phyloP scores from a whole-genome alignment of 1,140 invertebrate species.

The Drosophila simulans region DNA sequence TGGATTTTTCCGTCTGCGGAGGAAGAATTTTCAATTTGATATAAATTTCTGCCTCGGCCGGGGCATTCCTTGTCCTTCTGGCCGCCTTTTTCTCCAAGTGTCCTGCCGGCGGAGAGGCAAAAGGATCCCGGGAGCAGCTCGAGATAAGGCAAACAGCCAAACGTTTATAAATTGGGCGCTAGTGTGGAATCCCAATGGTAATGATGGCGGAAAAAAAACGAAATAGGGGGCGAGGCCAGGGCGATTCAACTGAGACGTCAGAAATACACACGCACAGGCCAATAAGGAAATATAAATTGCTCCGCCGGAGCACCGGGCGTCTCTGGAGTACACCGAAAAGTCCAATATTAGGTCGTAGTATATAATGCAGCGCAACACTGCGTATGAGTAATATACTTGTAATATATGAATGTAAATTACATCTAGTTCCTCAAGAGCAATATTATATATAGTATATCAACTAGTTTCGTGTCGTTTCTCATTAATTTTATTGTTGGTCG shows the following conservation, averaged over 20 bases:
- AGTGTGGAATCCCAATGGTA: conserved; percentile 70
- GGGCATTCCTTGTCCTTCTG: conserved; percentile 17
- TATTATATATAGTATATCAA: too few relatives aligned
- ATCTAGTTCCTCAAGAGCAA: too few relatives aligned
- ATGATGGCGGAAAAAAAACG: conserved; percentile 43
- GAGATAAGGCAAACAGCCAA: conserved; percentile 70
- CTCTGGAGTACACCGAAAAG: conserved; percentile 18
- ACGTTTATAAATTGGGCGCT: conserved; percentile 77
- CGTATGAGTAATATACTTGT: neutral
- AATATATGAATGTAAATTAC: neutral
- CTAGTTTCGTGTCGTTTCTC: too few relatives aligned
- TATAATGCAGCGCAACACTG: neutral
- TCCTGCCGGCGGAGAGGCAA: conserved; percentile 4
- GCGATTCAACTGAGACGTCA: conserved; percentile 67
- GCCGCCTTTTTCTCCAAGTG: conserved; percentile 28
- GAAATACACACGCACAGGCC: conserved; percentile 64
- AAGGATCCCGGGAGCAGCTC: conserved; percentile 23
- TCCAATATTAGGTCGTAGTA: neutral
- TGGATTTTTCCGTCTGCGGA: conserved; percentile 22
- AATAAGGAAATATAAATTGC: conserved; percentile 75
- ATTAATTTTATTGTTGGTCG: too few relatives aligned
- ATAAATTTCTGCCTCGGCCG: conserved; percentile 36
- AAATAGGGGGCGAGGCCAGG: conserved; percentile 1
- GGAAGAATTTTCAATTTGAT: conserved; percentile 48
- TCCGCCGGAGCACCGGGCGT: conserved; percentile 42